Evolutionary conservation across 2,888 invertebrate species (phyloP).

Genomic region (Drosophila seclusa): DNA sequence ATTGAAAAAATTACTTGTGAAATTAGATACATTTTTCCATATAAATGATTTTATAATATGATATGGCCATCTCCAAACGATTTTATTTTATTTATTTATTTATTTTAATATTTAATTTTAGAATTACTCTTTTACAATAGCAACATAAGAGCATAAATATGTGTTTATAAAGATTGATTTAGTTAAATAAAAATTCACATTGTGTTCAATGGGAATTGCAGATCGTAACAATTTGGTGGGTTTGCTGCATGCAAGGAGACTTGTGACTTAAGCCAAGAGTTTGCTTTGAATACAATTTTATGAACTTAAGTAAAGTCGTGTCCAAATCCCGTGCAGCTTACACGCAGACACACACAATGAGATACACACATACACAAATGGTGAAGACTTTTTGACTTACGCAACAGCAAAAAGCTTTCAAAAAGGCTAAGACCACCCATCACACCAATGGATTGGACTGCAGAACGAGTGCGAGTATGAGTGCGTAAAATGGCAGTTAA

Average conservation of each 20-base stretch:
- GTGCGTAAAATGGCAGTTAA: slow-evolving; percentile 80
- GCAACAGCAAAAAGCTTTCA: slow-evolving; percentile 80
- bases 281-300: slow-evolving; percentile 77
- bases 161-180: background rate
- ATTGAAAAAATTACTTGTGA: background rate
- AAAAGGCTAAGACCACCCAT: slow-evolving; percentile 61
- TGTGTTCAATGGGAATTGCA: slow-evolving; percentile 37
- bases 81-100: too few species aligned
- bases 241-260: slow-evolving; percentile 36
- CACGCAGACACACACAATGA: slow-evolving; percentile 39
- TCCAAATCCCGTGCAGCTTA: slow-evolving; percentile 75
- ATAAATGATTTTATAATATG: background rate
- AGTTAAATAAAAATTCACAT: slow-evolving; percentile 21
- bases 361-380: slow-evolving; percentile 19
- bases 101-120: background rate
- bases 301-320: slow-evolving; percentile 79
- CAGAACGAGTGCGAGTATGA: slow-evolving; percentile 55
- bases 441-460: slow-evolving; percentile 4
- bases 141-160: background rate
- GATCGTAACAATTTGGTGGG: slow-evolving; percentile 39
- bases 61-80: background rate
- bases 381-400: slow-evolving; percentile 72
- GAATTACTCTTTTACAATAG: background rate
- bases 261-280: slow-evolving; percentile 50
- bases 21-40: background rate